Evolutionary conservation across 2,888 invertebrate genomes (phyloP), one percentile per base, ranked within the genome.

Genomic region (Plutella xylostella): DNA sequence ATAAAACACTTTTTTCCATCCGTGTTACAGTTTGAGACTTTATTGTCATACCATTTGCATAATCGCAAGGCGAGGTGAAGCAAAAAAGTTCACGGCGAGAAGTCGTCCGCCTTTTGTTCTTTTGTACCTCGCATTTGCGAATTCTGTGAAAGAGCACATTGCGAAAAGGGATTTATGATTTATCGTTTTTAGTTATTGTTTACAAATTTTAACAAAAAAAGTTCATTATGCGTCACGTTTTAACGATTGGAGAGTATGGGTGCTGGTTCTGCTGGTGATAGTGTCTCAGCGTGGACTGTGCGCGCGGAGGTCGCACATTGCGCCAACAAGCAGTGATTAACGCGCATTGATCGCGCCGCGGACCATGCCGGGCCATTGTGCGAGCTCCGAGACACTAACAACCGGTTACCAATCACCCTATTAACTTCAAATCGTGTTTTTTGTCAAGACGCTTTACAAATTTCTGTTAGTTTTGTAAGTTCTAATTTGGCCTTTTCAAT

Each of bases 31-130:
- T 82, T 82, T 72, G 65, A 53, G 72, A 68, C 51, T 73, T 72
- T 73, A 82, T 74, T 77, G 77, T 72, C 62, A 61, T 62, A 55
- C 70, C 61, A 80, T 79, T 83, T 82, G 79, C 83, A 82, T 82
- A 82, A 78, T 75, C 76, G 68, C 72, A 68, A 70, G 64, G 68
- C 69, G 65, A 78, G 68, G 67, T 66, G 60, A 63, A 57, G 71
- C 68, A 78, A 82, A 82, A 80, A 79, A 38, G 40, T 44, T 37
- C 44, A 33, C 44, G 43, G 39, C 35, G 42, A 48, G 22, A 43
- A 33, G 43, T 22, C 68, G 57, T 54, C 61, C 58, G 55, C 53
- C 66, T 71, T 75, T 72, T 73, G 69, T 72, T 72, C 67, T 62
- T 35, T 68, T 76, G 19, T 77, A 66, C 60, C 63, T 55, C 65